phyloP scores from a whole-genome alignment of 2,888 invertebrate genomes.

The Plutella xylostella region DNA sequence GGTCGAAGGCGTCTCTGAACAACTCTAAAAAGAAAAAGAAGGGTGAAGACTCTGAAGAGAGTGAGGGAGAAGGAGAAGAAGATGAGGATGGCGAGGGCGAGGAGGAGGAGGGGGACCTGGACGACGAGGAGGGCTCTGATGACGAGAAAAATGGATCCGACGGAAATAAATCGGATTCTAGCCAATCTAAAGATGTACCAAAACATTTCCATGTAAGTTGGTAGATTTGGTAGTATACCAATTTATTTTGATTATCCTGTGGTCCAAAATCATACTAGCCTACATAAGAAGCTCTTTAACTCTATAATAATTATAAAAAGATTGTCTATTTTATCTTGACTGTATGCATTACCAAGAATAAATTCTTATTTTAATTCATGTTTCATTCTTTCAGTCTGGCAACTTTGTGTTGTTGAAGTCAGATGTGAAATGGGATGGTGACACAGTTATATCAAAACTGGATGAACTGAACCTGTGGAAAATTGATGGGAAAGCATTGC shows the following conservation, averaged over 20 bases:
- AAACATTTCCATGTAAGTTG: slow-evolving; percentile 64
- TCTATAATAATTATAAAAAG: too few species aligned
- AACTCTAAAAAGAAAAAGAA: slow-evolving; percentile 62
- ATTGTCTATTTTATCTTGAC: too few species aligned
- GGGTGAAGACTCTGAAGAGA: slow-evolving; percentile 57
- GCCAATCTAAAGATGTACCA: slow-evolving; percentile 67
- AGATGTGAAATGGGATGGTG: slow-evolving; percentile 72
- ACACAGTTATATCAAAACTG: slow-evolving; percentile 61
- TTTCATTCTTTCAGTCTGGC: slow-evolving; percentile 64
- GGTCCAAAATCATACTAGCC: too few species aligned
- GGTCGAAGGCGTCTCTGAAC: slow-evolving; percentile 40
- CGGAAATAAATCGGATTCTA: slow-evolving; percentile 65
- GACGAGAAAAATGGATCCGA: slow-evolving; percentile 67
- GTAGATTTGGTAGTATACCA: too few species aligned
- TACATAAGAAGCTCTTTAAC: too few species aligned
- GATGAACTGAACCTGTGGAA: slow-evolving; percentile 76
- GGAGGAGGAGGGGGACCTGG: slow-evolving; percentile 56
- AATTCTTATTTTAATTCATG: too few species aligned
- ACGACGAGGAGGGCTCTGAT: slow-evolving; percentile 63
- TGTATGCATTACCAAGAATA: too few species aligned
- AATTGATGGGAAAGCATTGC: slow-evolving; percentile 74
- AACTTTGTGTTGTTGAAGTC: slow-evolving; percentile 75
- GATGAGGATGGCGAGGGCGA: slow-evolving; percentile 51
- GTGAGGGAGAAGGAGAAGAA: slow-evolving; percentile 52
- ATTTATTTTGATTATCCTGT: too few species aligned